A percentile compares a stretch with the other conserved stretches of the same genome.
phyloP scores from a whole-genome alignment of 2,888 invertebrate genomes.

The Yponomeuta malinellus region DNA sequence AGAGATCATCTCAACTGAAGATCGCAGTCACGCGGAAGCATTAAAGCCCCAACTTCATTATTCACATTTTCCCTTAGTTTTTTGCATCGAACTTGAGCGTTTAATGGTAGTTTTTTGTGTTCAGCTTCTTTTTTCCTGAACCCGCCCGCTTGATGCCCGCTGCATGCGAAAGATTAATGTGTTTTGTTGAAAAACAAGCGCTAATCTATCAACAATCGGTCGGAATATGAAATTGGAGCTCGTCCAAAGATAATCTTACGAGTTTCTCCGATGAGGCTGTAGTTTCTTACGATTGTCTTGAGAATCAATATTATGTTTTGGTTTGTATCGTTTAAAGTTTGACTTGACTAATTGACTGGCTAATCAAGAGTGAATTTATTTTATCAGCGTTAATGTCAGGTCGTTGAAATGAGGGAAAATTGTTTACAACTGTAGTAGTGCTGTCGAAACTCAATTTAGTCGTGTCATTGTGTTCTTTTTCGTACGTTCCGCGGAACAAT shows the following conservation, averaged over 20 bases:
- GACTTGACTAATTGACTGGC: too few species aligned
- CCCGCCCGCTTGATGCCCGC: conserved; percentile 11
- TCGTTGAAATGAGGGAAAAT: neutral
- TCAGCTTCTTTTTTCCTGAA: neutral
- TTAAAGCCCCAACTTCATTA: neutral
- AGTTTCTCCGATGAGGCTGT: conserved; percentile 18
- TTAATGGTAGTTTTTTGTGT: conserved; percentile 1
- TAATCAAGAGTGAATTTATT: too few species aligned
- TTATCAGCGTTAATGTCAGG: neutral
- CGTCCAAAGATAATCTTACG: conserved; percentile 28
- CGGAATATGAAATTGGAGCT: conserved; percentile 29
- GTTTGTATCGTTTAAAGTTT: too few species aligned
- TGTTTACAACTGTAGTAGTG: neutral
- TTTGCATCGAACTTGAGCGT: neutral
- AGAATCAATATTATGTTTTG: too few species aligned
- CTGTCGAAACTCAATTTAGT: neutral
- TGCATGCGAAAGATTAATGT: conserved; percentile 33
- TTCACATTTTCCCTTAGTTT: neutral
- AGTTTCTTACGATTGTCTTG: conserved; percentile 22
- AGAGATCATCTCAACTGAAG: neutral
- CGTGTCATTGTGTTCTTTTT: neutral
- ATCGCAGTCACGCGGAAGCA: neutral
- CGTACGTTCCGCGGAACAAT: neutral
- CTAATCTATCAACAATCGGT: conserved; percentile 36
- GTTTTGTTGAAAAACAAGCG: conserved; percentile 37